These are phyloP conservation scores for Capromys pilorides DNA, from an alignment of 2,797 vertebrate genomes.

Conservation along the genomic window DNA sequence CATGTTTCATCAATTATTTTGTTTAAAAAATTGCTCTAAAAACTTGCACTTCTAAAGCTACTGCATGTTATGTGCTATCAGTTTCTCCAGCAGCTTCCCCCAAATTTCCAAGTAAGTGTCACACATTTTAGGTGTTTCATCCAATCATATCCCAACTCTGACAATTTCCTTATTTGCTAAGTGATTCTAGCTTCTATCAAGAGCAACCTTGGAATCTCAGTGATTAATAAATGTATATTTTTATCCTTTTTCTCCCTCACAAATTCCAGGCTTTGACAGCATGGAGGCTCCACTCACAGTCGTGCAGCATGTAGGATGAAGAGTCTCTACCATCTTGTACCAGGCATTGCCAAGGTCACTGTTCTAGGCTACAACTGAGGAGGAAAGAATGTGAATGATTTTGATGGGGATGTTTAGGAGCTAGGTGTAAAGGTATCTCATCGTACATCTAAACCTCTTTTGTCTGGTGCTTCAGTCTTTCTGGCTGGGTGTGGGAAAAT, in stretches of 20 bases:
- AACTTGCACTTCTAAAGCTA: neutral
- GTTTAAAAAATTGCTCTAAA: conserved; percentile 25
- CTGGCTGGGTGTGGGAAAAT: neutral
- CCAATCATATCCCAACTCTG: neutral
- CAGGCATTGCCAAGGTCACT: neutral
- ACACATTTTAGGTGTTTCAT: neutral
- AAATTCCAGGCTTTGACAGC: neutral
- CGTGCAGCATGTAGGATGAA: neutral
- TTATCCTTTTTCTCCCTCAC: neutral
- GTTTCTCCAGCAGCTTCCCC: neutral
- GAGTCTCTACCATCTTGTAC: neutral
- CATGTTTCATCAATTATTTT: conserved; percentile 36
- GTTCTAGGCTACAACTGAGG: neutral
- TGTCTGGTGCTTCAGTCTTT: neutral
- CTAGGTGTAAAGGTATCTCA: neutral
- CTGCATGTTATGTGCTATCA: neutral
- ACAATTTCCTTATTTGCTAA: conserved; percentile 14
- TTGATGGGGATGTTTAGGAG: neutral
- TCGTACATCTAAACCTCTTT: neutral
- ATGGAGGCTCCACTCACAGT: neutral
- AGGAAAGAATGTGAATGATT: neutral
- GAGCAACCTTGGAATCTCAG: neutral
- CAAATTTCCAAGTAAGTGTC: neutral
- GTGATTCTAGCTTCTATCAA: neutral
- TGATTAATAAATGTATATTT: neutral